Evolutionary conservation across 2,888 invertebrate species (phyloP), one percentile per base, ranked within the genome.

Genomic region (Embidobia sp.): DNA sequence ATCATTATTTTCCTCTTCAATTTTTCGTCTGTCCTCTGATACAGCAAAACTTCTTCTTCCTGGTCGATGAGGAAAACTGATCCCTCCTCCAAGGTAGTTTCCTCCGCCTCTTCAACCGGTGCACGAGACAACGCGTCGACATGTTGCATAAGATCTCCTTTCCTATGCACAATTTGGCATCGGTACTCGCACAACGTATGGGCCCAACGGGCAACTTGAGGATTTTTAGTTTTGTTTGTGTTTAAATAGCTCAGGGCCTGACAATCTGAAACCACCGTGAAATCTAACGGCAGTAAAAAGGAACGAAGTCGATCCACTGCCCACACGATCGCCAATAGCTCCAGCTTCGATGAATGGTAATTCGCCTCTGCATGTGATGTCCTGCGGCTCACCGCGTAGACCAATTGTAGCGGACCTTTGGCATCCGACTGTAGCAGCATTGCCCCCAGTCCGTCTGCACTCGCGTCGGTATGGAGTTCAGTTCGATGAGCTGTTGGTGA

Each of bases 91-190:
- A 33, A 10, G 1, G 8, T 5, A 1, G 4, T 8, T 40, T 15
- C 33, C 2, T 33, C 10, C 1, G 11, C 10, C 15, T 79, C 16
- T 7, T 18, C 29, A 6, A 49, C 49, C 2, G 49, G 49, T 4
- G 49, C 49, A 7, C 49, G 49, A 0, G 63, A 69, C 5, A 76
- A 6, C 0, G 63, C 69, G 16, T 69, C 75, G 3, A 55, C 61
- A 10, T 74, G 67, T 11, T 13, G 31, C 67, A 75, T 67, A 1
- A 13, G 6, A 4, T 44, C 27, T 3, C 40, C 66, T 8, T 37
- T 31, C 3, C 66, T 3, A 8, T 22, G 22, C 3, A 22, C 6
- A 22, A 22, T 22, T 4, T 22, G 22, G 6, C 22, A 22, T 22
- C 22, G 3, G 6, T 22, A 22, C 22, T 22, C 22, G 22, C 22